A percentile compares a stretch with the other conserved stretches of the same genome.
Conservation (phyloP, 2,113 vertebrate genomes). For the Onychostoma macrolepis region DNA sequence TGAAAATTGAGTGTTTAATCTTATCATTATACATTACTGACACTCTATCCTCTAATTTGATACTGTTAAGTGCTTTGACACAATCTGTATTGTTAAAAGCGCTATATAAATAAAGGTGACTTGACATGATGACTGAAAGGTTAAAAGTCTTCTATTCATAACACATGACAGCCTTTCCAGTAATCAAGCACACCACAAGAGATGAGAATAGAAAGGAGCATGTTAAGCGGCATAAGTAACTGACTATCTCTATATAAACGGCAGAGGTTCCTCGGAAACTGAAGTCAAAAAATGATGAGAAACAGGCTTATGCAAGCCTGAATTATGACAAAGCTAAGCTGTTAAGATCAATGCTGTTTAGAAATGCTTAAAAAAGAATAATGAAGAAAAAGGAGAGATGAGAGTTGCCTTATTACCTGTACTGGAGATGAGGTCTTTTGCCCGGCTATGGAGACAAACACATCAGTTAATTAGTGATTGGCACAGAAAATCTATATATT, state of each 20-base stretch:
- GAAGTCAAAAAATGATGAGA: neutral
- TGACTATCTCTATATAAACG: neutral
- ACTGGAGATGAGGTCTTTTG: constrained; percentile 71
- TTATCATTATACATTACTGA: no score
- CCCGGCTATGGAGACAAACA: constrained; percentile 68
- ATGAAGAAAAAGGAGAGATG: neutral
- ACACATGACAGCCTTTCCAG: neutral
- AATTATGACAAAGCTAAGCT: neutral
- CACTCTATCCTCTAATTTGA: no score
- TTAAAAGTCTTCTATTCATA: neutral
- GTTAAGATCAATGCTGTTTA: neutral
- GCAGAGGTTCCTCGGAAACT: neutral
- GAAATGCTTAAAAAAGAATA: neutral
- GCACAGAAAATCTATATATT: neutral
- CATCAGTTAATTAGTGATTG: neutral
- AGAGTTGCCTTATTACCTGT: constrained; percentile 68
- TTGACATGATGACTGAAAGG: neutral
- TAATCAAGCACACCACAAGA: neutral
- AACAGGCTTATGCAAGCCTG: neutral
- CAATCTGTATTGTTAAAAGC: no score
- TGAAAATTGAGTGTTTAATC: no score
- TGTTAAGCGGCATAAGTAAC: neutral
- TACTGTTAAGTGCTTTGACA: no score
- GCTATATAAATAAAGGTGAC: no score
- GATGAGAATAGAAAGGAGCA: neutral